Conservation (phyloP, 2,888 invertebrate genomes). For the Dasypogon diadema region DNA sequence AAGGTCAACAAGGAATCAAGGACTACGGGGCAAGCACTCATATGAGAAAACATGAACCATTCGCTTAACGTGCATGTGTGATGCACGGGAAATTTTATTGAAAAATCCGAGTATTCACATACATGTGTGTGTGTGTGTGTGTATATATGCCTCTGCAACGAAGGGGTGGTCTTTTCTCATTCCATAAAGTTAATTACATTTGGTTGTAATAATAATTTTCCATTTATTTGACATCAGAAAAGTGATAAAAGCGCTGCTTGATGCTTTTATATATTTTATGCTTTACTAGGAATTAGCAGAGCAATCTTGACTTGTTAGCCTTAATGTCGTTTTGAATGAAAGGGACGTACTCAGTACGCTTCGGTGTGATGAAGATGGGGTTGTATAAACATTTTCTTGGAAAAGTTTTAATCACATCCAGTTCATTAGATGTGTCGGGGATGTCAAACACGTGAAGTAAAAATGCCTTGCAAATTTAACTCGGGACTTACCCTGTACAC, state of each 20-base stretch:
- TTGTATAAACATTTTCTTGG: background rate
- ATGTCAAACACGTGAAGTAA: background rate
- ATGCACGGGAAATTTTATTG: no score
- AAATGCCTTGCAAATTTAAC: background rate
- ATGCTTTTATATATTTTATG: no score
- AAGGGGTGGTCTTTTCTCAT: no score
- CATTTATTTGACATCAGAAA: conserved; percentile 37
- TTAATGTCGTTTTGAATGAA: background rate
- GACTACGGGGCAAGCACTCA: conserved; percentile 13
- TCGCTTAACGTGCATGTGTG: no score
- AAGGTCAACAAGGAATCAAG: conserved; percentile 15
- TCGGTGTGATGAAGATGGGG: conserved; percentile 12
- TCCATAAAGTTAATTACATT: background rate
- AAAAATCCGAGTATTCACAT: no score
- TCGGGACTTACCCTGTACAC: background rate
- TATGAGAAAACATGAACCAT: conserved; percentile 34
- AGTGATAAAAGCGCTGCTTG: background rate
- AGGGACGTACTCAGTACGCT: background rate
- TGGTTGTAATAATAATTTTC: conserved; percentile 45
- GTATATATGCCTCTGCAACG: no score
- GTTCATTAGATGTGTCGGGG: conserved; percentile 31
- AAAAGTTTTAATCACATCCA: conserved; percentile 41
- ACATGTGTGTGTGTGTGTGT: no score
- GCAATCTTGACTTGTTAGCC: background rate
- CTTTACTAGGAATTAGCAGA: background rate